Evolutionary conservation across 2,888 invertebrate species (phyloP), one percentile per base, ranked within the genome.

Genomic region (Andrena hattorfiana): DNA sequence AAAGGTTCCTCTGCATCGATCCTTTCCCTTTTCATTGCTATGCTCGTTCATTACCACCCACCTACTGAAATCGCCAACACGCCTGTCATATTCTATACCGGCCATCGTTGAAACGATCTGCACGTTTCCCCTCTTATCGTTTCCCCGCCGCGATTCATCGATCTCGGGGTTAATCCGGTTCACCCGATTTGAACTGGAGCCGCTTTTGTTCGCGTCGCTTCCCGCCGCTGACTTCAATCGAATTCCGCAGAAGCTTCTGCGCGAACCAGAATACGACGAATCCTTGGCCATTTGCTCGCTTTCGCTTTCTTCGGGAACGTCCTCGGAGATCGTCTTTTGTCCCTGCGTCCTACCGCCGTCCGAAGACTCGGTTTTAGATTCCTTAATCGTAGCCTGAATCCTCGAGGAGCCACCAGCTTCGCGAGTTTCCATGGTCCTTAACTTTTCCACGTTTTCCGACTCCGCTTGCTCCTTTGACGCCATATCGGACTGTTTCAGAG

Each of bases 21-120:
- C 13, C 62, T 63, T 35, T 16, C n/a, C 26, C n/a, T 16, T 16
- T 23, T 30, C 16, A 6, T 2, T 3, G 8, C 42, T 16, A 42
- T n/a, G 6, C 2, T 79, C 13, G 8, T 63, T 64, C 6, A n/a
- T 26, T 8, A 35, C 42, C 26, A 8, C 30, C 23, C 26, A 67
- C 13, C 30, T 62, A 0, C 23, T 8, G 2, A 54, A 64, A 60
- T 76, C 63, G 8, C 13, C 82, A 16, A 28, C 67, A 0, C 23
- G 13, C 20, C 7, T 63, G 10, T 71, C 35, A 2, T 87, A 78
- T 16, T 62, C 13, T 6, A 85, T 28, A 35, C 48, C 59, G 0
- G 63, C 76, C 83, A 86, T 30, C 68, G 79, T 54, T 2, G 76
- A 71, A 7, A 85, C 73, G 13, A 87, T 64, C n/a, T 68, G 67